Conservation (phyloP, 1,140 invertebrate species). For the Macrobrachium nipponense region DNA sequence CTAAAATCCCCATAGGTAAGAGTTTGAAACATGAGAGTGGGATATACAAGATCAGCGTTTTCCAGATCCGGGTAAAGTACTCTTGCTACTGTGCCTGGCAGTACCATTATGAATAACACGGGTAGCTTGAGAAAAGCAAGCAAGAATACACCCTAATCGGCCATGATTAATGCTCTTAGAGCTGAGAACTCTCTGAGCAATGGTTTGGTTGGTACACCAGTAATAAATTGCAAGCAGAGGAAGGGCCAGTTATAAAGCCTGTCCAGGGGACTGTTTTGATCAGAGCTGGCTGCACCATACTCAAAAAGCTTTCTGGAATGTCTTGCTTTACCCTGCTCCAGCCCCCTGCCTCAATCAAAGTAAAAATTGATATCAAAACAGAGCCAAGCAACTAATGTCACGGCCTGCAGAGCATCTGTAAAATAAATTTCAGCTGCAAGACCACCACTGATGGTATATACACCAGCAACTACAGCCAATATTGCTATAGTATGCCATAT, state of each 20-base stretch:
- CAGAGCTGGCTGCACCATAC: background rate
- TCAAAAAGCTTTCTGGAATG: background rate
- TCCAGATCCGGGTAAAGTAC: background rate
- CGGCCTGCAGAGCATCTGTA: conserved; percentile 8
- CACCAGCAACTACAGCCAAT: background rate
- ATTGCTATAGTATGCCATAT: conserved; percentile 3
- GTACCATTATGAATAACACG: background rate
- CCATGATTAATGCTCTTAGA: background rate
- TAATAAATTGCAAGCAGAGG: background rate
- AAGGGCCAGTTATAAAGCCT: background rate
- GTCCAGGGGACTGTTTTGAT: background rate
- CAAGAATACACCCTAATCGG: background rate
- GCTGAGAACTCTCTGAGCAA: background rate
- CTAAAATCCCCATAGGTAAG: background rate
- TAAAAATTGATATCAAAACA: background rate
- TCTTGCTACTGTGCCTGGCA: background rate
- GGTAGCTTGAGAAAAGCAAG: conserved; percentile 1
- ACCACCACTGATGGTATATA: conserved; percentile 9
- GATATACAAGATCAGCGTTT: background rate
- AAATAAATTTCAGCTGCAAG: background rate
- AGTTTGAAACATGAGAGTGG: conserved; percentile 15
- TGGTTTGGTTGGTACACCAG: conserved; percentile 11
- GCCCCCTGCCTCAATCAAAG: background rate
- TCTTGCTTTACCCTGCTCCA: background rate
- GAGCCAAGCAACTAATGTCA: background rate